Conservation (phyloP, 2,797 vertebrate genomes). For the Pipistrellus pygmaeus region DNA sequence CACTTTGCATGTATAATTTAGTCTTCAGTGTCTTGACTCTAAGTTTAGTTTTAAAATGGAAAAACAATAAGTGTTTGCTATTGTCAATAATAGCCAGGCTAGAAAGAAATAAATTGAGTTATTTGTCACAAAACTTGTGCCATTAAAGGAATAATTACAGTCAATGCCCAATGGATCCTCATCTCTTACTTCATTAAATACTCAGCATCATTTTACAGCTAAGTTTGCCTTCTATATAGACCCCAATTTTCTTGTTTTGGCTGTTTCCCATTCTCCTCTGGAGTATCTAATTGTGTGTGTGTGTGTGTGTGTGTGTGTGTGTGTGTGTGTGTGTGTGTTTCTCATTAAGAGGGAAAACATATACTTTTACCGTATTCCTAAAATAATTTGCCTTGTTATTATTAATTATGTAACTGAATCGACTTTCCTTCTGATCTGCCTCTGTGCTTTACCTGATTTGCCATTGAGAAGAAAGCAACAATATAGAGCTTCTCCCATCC, state of each 20-base stretch:
- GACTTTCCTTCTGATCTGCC: neutral
- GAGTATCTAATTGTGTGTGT: neutral
- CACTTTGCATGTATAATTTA: neutral
- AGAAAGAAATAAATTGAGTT: constrained; percentile 12
- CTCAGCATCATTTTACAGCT: neutral
- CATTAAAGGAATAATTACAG: neutral
- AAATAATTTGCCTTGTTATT: neutral
- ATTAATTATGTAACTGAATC: neutral
- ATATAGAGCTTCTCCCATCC: neutral
- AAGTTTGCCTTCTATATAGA: neutral
- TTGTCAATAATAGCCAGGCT: neutral
- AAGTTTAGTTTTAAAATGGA: neutral
- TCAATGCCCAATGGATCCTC: neutral
- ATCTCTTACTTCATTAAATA: neutral
- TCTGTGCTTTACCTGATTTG: neutral
- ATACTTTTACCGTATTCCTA: neutral
- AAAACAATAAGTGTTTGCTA: neutral
- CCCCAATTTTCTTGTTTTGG: constrained; percentile 12
- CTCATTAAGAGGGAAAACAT: neutral
- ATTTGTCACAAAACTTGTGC: neutral
- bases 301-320: too few species aligned
- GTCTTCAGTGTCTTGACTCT: neutral
- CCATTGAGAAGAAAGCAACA: neutral
- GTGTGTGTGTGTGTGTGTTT: too few species aligned
- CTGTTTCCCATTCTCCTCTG: neutral